These are phyloP conservation scores for Panulirus ornatus DNA, from an alignment of 1,140 invertebrate species.

Conservation along the genomic window DNA sequence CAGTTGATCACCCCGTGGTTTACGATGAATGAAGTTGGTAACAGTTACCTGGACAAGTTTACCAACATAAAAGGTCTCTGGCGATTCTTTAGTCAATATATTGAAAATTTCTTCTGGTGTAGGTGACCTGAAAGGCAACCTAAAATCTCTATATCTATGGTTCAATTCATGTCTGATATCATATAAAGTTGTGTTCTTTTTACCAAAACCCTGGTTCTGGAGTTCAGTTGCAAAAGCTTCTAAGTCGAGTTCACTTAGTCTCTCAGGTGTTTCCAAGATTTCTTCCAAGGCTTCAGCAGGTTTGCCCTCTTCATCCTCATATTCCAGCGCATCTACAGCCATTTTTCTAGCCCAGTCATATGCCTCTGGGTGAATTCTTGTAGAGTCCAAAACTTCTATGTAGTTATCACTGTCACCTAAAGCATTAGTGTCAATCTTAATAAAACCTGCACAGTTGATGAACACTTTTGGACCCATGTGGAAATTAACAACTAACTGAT, in stretches of 20 bases:
- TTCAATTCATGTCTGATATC: constrained; percentile 98
- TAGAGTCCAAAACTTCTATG: constrained; percentile 97
- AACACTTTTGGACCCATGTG: constrained; percentile 99
- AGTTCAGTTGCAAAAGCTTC: constrained; percentile 99
- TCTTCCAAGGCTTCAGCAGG: constrained; percentile 97
- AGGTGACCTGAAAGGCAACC: constrained; percentile 88
- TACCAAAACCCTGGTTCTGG: constrained; percentile 95
- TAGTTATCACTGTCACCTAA: constrained; percentile 87
- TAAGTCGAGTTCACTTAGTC: constrained; percentile 96
- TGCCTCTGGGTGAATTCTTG: constrained; percentile 98
- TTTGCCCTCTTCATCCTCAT: constrained; percentile 95
- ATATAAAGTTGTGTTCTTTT: constrained; percentile 98
- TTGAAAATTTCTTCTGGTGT: constrained; percentile 94
- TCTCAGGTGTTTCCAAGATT: constrained; percentile 96
- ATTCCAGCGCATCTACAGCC: constrained; percentile 99
- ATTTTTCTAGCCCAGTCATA: constrained; percentile 99
- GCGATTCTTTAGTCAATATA: constrained; percentile 96
- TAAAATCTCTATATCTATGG: constrained; percentile 95
- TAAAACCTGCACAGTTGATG: constrained; percentile 99
- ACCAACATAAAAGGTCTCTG: constrained; percentile 96
- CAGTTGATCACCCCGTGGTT: constrained; percentile 94
- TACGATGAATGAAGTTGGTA: constrained; percentile 87
- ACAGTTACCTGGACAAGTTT: constrained; percentile 90
- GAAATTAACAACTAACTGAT: constrained; percentile 95
- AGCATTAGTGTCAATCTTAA: constrained; percentile 98